Percentiles rank a stretch among this genome's conserved stretches.
These are phyloP conservation scores for Pangasianodon gigas DNA, from an alignment of 2,113 vertebrate genomes.

Conservation along the genomic window DNA sequence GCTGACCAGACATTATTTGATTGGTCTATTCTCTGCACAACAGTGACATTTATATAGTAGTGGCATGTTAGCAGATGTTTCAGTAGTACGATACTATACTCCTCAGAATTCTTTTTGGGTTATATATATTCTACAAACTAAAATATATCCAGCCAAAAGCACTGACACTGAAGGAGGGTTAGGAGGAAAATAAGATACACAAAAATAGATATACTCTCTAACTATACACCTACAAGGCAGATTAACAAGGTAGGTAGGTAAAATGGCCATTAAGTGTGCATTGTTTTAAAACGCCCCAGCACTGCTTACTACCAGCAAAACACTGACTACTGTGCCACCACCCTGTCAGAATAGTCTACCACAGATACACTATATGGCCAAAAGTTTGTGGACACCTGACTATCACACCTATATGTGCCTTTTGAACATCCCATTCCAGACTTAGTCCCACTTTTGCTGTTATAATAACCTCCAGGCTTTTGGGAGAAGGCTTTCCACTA, in stretches of 20 bases:
- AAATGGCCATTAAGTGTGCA: neutral
- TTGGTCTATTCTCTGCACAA: neutral
- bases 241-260: neutral
- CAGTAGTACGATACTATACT: neutral
- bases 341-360: neutral
- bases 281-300: neutral
- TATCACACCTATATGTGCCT: neutral
- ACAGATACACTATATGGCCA: neutral
- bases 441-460: neutral
- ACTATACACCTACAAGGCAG: neutral
- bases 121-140: neutral
- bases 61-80: neutral
- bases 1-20: neutral
- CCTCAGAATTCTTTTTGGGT: neutral
- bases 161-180: neutral
- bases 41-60: neutral
- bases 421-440: neutral
- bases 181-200: neutral
- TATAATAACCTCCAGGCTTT: neutral
- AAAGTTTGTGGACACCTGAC: neutral
- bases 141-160: neutral
- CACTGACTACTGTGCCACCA: neutral
- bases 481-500: neutral
- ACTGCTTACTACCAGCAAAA: neutral
- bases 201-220: neutral